These are phyloP conservation scores for Corvus hawaiiensis DNA, from an alignment of 2,113 vertebrate genomes.

Conservation along the genomic window DNA sequence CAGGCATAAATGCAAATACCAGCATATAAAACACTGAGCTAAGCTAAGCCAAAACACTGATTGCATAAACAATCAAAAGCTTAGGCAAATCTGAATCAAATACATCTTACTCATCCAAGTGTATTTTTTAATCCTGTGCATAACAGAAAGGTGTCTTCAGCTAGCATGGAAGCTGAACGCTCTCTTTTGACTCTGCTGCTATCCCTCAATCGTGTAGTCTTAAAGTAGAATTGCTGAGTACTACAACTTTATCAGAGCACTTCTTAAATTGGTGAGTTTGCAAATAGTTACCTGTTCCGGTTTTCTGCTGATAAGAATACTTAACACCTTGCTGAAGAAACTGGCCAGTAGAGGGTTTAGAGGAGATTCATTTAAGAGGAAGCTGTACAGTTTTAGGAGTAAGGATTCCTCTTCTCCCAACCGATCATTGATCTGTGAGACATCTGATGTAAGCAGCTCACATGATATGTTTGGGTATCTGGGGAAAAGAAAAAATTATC, in stretches of 20 bases:
- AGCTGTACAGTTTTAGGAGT: slow-evolving; percentile 90
- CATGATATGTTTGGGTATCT: slow-evolving; percentile 99
- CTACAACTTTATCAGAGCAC: not conserved
- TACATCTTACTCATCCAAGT: not conserved
- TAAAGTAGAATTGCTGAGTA: not conserved
- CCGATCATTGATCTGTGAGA: slow-evolving; percentile 93
- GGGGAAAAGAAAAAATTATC: not conserved
- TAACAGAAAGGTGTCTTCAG: not conserved
- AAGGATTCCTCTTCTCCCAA: slow-evolving; percentile 94
- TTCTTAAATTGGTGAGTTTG: not conserved
- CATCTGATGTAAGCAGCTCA: slow-evolving; percentile 95
- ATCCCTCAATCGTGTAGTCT: not conserved
- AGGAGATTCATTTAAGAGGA: slow-evolving; percentile 91
- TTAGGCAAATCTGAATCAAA: not conserved
- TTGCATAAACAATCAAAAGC: not conserved
- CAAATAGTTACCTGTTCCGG: slow-evolving; percentile 87
- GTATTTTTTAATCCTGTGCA: not conserved
- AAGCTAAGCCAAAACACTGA: not conserved
- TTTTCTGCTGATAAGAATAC: slow-evolving; percentile 98
- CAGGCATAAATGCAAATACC: not conserved
- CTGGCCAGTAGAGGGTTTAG: slow-evolving; percentile 95
- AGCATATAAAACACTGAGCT: not conserved
- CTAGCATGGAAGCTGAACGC: not conserved
- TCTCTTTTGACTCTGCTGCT: not conserved
- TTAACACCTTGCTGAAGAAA: slow-evolving; percentile 98